Evolutionary conservation across 2,888 invertebrate genomes (phyloP).

Genomic region (Cephus pygmeus): DNA sequence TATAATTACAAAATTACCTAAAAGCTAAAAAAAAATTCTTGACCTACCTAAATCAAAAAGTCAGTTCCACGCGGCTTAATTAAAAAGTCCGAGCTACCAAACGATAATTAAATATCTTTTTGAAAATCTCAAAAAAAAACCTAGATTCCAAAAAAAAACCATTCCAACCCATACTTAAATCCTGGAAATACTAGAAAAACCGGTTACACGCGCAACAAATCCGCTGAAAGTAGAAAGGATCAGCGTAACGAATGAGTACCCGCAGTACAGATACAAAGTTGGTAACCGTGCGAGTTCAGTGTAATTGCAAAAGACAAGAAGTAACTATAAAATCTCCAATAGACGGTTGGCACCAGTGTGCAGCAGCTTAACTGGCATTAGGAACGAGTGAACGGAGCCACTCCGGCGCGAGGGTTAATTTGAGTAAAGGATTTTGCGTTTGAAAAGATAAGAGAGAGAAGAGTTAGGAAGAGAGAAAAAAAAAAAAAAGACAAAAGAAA

Average conservation of each 20-base stretch:
- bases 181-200: background rate
- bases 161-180: background rate
- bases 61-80: background rate
- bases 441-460: conserved; percentile 6
- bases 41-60: background rate
- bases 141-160: background rate
- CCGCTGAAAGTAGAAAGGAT: background rate
- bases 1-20: background rate
- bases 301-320: background rate
- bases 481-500: background rate
- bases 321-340: background rate
- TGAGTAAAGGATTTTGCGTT: background rate
- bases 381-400: background rate
- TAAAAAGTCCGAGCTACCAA: background rate
- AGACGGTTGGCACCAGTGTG: background rate
- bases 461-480: no score
- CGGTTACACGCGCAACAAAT: background rate
- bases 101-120: background rate
- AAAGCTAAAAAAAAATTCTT: background rate
- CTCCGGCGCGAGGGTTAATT: background rate
- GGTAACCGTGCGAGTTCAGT: background rate
- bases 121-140: background rate
- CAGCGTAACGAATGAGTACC: background rate
- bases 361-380: background rate
- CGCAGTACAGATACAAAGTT: background rate